Evolutionary conservation across 2,888 invertebrate genomes (phyloP).

Genomic region (Troilus luridus): DNA sequence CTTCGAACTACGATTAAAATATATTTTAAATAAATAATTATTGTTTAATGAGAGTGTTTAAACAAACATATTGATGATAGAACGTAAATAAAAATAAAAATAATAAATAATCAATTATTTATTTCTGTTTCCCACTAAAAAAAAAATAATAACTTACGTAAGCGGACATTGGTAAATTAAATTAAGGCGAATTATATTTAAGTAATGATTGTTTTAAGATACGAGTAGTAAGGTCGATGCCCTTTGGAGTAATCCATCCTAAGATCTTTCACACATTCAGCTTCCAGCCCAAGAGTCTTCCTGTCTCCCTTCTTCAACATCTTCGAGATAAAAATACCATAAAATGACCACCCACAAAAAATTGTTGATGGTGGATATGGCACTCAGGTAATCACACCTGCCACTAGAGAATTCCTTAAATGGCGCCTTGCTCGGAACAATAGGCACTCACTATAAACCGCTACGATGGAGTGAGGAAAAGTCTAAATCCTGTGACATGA

Average conservation of each 20-base stretch:
- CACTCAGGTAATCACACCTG: neutral
- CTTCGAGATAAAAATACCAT: neutral
- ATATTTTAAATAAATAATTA: too few species aligned
- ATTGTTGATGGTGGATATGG: neutral
- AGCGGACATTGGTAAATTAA: too few species aligned
- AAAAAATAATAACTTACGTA: too few species aligned
- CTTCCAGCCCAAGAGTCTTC: neutral
- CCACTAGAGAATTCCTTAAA: neutral
- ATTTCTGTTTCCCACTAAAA: too few species aligned
- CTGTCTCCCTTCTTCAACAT: neutral
- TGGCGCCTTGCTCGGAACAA: neutral
- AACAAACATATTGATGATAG: too few species aligned
- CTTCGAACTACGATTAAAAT: too few species aligned
- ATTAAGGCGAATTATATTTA: too few species aligned
- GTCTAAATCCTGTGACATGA: neutral
- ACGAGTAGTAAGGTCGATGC: neutral
- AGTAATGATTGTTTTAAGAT: too few species aligned
- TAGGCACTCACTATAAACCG: neutral
- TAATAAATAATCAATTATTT: too few species aligned
- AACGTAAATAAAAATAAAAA: too few species aligned
- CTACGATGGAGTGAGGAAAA: conserved; percentile 10
- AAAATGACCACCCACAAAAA: conserved; percentile 22
- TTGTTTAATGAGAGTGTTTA: too few species aligned
- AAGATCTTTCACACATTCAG: neutral
- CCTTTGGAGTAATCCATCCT: neutral